Conservation (phyloP, 1,140 invertebrate genomes). For the Drosophila novamexicana region DNA sequence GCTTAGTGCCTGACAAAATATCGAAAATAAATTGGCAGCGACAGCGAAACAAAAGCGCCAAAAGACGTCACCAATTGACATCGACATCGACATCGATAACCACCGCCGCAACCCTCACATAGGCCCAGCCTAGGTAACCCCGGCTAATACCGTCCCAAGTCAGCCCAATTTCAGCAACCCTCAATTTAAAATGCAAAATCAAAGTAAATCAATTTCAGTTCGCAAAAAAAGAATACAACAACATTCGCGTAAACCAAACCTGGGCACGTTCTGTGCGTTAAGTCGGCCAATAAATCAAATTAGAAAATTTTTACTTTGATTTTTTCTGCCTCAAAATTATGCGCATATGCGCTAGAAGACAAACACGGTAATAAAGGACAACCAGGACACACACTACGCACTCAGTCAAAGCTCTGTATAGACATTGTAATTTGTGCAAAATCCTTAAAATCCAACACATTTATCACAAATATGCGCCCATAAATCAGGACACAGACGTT, state of each 20-base stretch:
- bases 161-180: slow-evolving; percentile 48
- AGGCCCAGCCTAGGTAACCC: slow-evolving; percentile 17
- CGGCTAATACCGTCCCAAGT: slow-evolving; percentile 21
- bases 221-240: slow-evolving; percentile 66
- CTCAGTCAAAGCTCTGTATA: slow-evolving; percentile 15
- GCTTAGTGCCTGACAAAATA: slow-evolving; percentile 65
- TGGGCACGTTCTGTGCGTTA: slow-evolving; percentile 55
- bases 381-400: slow-evolving; percentile 20
- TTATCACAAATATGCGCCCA: slow-evolving; percentile 71
- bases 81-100: slow-evolving; percentile 41
- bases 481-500: slow-evolving; percentile 66
- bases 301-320: slow-evolving; percentile 59
- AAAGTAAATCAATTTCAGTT: slow-evolving; percentile 82
- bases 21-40: slow-evolving; percentile 79
- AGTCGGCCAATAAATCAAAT: slow-evolving; percentile 82
- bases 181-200: slow-evolving; percentile 83
- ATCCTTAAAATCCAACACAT: slow-evolving; percentile 73
- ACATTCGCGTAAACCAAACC: slow-evolving; percentile 49
- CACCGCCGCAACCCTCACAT: slow-evolving; percentile 24
- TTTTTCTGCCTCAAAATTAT: slow-evolving; percentile 53
- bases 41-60: slow-evolving; percentile 74
- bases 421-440: slow-evolving; percentile 77
- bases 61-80: slow-evolving; percentile 72
- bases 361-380: not conserved
- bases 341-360: slow-evolving; percentile 63